Percentiles rank a stretch among this genome's conserved stretches.
Evolutionary conservation across 2,888 invertebrate species (phyloP).

Genomic region (Zhengitettix transpicula): DNA sequence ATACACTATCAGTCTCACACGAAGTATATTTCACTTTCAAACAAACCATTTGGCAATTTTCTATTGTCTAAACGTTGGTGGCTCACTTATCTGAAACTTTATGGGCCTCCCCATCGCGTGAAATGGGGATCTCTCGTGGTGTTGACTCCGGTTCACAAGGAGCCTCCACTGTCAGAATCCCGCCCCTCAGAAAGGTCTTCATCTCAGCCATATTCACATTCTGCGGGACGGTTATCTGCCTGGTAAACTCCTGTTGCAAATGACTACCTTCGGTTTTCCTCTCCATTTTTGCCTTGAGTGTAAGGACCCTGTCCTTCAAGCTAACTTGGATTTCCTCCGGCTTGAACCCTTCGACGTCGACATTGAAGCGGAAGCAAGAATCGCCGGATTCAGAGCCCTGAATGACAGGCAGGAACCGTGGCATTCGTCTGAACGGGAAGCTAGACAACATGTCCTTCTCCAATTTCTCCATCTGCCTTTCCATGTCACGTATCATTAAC

Average conservation of each 20-base stretch:
- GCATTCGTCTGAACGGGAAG: constrained; percentile 5
- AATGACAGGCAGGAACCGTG: constrained; percentile 10
- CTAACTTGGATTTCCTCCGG: constrained; percentile 18
- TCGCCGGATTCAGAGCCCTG: constrained; percentile 1
- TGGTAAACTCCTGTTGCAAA: constrained; percentile 16
- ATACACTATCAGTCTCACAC: no score
- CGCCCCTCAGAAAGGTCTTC: constrained; percentile 16
- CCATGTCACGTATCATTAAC: constrained; percentile 13
- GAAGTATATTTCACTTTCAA: background rate
- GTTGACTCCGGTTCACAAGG: constrained; percentile 8
- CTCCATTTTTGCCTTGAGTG: constrained; percentile 16
- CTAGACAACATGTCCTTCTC: constrained; percentile 10
- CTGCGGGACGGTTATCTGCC: constrained; percentile 17
- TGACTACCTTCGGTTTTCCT: constrained; percentile 15
- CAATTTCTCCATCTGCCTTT: constrained; percentile 11
- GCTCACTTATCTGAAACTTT: background rate
- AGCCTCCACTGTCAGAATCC: constrained; percentile 17
- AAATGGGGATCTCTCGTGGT: constrained; percentile 7
- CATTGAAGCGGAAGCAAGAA: constrained; percentile 13
- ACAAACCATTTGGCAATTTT: background rate
- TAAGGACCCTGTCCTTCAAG: constrained; percentile 14
- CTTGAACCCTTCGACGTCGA: constrained; percentile 16
- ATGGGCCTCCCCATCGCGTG: background rate
- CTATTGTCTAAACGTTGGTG: background rate
- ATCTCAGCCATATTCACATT: constrained; percentile 14